Conservation (phyloP, 2,888 invertebrate genomes). For the Melanostoma scalare region DNA sequence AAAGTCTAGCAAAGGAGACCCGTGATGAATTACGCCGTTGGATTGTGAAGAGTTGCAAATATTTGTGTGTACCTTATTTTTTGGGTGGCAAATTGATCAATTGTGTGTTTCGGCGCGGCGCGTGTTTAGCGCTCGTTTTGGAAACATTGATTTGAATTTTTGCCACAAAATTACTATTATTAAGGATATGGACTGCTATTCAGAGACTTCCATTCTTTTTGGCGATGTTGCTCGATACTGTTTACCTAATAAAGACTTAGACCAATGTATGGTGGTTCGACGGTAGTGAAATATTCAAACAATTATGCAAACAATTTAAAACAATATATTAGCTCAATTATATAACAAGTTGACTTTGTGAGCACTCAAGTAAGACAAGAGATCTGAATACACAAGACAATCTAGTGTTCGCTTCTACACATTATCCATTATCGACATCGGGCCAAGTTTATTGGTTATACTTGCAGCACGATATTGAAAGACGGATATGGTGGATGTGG, state of each 20-base stretch:
- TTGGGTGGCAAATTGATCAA: slow-evolving; percentile 68
- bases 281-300: slow-evolving; percentile 41
- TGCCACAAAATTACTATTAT: slow-evolving; percentile 36
- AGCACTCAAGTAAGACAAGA: neutral
- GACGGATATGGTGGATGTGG: slow-evolving; percentile 59
- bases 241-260: slow-evolving; percentile 22
- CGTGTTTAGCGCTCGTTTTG: slow-evolving; percentile 32
- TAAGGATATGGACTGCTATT: slow-evolving; percentile 13
- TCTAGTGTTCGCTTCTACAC: slow-evolving; percentile 34
- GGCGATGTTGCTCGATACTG: neutral
- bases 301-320: slow-evolving; percentile 66
- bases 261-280: slow-evolving; percentile 12
- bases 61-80: slow-evolving; percentile 3
- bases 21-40: slow-evolving; percentile 52
- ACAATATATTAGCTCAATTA: slow-evolving; percentile 57
- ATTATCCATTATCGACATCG: slow-evolving; percentile 38
- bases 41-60: slow-evolving; percentile 18
- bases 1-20: slow-evolving; percentile 38
- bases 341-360: slow-evolving; percentile 30
- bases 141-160: slow-evolving; percentile 43
- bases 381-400: slow-evolving; percentile 31
- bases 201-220: neutral
- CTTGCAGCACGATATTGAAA: slow-evolving; percentile 41
- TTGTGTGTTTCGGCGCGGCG: slow-evolving; percentile 39
- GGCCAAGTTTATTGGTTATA: slow-evolving; percentile 44